Base-by-base conservation (phyloP, 2,797 vertebrate genomes). In the Enteromius viviparus region DNA sequence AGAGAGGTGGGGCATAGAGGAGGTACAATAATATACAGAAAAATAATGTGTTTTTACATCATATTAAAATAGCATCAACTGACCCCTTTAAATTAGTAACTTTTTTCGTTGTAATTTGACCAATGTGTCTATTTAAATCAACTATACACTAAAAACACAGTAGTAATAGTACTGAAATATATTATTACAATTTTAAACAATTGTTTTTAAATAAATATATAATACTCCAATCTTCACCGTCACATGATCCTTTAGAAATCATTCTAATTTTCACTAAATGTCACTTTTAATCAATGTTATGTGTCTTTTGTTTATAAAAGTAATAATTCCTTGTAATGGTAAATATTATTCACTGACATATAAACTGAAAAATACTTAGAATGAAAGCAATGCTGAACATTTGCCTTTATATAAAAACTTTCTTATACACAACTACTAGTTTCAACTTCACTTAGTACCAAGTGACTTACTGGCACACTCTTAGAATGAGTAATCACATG, bases 221-320 rank as follows among this genome's bases (percentile, higher is more conserved):
- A 29, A 6, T 29, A 26, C 58, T 60, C 7, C 34, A 40, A 37
- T 23, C 5, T 42, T 42, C 6, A 26, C 6, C 23, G 40, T 45
- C 68, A 70, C 14, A 47, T 70, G 12, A 70, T 26, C 40, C 12
- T 70, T 45, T 12, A 70, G 68, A 70, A 71, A 71, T 9, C 15
- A 10, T 29, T 60, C 3, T 60, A 12, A 60, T 47, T 17, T 47
- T 1, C 0, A n/a, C n/a, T 55, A 55, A 32, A 32, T 47, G 23
- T 10, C 15, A 47, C 23, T 10, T 17, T 47, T 70, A 7, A 26
- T 26, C 0, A 45, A 26, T 47, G 15, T 26, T 47, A 23, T 70
- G 12, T n/a, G 34, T 12, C 10, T 34, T 37, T 66, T 4, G 65
- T 66, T 8, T 37, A 37, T 66, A 66, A 37, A 21, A 51, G 17